phyloP scores from a whole-genome alignment of 2,113 vertebrate species.

The Tenebrosternarchus preto region DNA sequence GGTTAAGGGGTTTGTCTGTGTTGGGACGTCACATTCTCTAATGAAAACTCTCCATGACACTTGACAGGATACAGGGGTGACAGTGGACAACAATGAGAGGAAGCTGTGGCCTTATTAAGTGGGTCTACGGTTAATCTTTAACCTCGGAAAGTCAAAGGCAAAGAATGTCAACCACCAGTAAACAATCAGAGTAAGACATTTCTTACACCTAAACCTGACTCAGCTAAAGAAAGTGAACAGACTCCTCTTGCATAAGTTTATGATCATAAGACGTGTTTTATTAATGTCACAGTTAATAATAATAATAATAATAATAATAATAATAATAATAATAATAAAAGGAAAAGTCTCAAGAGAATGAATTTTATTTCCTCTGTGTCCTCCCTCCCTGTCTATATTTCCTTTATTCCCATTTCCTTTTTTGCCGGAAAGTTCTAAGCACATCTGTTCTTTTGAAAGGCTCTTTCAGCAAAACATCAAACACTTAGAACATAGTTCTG shows the following conservation, averaged over 20 bases:
- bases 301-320: not conserved
- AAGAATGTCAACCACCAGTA: slow-evolving; percentile 36
- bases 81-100: slow-evolving; percentile 47
- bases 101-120: slow-evolving; percentile 51
- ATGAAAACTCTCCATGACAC: slow-evolving; percentile 28
- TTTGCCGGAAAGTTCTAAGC: slow-evolving; percentile 47
- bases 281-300: not conserved
- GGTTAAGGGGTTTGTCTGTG: slow-evolving; percentile 2
- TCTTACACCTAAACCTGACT: not conserved
- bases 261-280: not conserved
- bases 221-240: not conserved
- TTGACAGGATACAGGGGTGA: slow-evolving; percentile 42
- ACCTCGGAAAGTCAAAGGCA: slow-evolving; percentile 34
- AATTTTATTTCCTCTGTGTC: slow-evolving; percentile 43
- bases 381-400: slow-evolving; percentile 35
- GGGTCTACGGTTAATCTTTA: slow-evolving; percentile 28
- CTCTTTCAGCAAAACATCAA: slow-evolving; percentile 58
- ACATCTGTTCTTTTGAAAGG: slow-evolving; percentile 63
- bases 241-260: not conserved
- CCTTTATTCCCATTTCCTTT: slow-evolving; percentile 44
- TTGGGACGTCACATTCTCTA: not conserved
- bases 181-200: slow-evolving; percentile 27
- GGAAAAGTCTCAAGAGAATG: not conserved
- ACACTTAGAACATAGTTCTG: slow-evolving; percentile 53
- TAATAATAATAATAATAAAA: slow-evolving; percentile 5